Evolutionary conservation across 2,113 vertebrate genomes (phyloP).

Genomic region (Accipiter cooperii): DNA sequence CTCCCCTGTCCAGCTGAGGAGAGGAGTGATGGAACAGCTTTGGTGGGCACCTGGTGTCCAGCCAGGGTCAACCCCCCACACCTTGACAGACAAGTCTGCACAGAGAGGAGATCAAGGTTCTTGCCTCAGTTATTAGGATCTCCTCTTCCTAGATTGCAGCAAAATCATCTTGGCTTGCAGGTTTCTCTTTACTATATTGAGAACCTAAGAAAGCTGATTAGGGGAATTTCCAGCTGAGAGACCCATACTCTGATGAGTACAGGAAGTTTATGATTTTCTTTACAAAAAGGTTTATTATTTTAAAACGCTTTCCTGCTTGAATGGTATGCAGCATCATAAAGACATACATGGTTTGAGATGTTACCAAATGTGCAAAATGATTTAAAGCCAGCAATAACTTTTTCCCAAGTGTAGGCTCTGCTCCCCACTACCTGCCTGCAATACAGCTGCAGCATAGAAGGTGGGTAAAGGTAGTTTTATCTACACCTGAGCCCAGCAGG

Average conservation of each 20-base stretch:
- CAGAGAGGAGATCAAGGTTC: rapidly evolving
- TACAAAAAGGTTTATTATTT: neutral
- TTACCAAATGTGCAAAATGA: neutral
- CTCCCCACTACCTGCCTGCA: neutral
- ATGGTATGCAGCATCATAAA: neutral
- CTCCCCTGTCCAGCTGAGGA: neutral
- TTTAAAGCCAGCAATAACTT: neutral
- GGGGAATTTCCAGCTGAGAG: neutral
- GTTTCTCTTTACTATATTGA: neutral
- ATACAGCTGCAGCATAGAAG: neutral
- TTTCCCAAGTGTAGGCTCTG: neutral
- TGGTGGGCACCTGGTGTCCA: neutral
- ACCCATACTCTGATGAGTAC: neutral
- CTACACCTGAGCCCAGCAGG: neutral
- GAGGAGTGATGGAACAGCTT: neutral
- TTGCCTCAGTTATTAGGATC: neutral
- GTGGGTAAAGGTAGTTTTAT: neutral
- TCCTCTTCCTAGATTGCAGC: neutral
- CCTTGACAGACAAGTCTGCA: neutral
- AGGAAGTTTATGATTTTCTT: neutral
- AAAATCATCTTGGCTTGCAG: neutral
- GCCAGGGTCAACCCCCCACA: neutral
- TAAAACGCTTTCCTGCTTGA: neutral
- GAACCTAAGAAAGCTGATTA: neutral
- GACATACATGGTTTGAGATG: neutral